phyloP scores from a whole-genome alignment of 1,140 invertebrate genomes.

The Hormaphis cornu region DNA sequence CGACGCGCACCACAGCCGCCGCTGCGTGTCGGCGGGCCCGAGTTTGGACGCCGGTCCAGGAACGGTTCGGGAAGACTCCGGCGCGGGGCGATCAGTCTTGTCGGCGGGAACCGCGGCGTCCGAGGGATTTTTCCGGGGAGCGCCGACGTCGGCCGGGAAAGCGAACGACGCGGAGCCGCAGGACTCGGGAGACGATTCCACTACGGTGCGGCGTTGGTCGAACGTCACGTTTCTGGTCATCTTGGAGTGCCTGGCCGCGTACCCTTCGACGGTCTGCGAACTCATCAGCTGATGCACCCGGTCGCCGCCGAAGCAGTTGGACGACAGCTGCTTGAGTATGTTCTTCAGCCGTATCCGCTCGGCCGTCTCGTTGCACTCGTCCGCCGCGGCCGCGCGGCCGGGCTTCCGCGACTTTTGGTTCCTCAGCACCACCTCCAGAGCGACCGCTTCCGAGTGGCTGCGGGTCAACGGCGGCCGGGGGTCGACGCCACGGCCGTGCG shows the following conservation, averaged over 20 bases:
- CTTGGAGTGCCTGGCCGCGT: constrained; percentile 75
- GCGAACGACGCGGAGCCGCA: neutral
- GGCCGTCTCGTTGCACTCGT: constrained; percentile 71
- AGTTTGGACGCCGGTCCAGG: neutral
- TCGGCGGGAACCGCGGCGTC: neutral
- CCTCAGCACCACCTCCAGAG: constrained; percentile 42
- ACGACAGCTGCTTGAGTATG: constrained; percentile 69
- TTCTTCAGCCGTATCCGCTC: constrained; percentile 73
- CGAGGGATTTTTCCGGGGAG: neutral
- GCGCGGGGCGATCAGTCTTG: neutral
- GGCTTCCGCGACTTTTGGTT: constrained; percentile 28
- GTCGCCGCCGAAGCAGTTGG: constrained; percentile 33
- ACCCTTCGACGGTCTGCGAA: constrained; percentile 73
- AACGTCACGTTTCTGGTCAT: constrained; percentile 81
- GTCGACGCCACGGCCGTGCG: constrained; percentile 39
- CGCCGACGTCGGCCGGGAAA: neutral
- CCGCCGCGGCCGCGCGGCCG: constrained; percentile 36
- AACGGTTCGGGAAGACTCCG: neutral
- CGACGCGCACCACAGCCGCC: too few relatives aligned
- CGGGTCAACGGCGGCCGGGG: constrained; percentile 51
- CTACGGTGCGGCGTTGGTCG: constrained; percentile 57
- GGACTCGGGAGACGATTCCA: constrained; percentile 60
- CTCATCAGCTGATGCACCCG: constrained; percentile 58
- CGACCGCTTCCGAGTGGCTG: constrained; percentile 53
- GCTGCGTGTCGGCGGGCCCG: neutral